These are phyloP conservation scores for Leptogaster cylindrica DNA, from an alignment of 2,888 invertebrate species.

Conservation along the genomic window DNA sequence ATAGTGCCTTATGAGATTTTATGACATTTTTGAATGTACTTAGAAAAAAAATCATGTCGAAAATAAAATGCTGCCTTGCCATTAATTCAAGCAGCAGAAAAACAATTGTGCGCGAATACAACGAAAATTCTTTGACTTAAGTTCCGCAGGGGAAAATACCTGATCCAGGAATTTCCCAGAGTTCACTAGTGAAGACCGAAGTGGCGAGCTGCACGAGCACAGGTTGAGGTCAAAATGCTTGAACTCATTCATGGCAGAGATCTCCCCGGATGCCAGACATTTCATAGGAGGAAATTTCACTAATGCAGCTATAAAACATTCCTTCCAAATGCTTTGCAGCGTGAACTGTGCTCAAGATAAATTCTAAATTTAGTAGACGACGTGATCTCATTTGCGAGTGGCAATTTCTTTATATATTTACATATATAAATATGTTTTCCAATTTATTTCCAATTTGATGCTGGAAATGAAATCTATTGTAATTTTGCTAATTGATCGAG, in stretches of 20 bases:
- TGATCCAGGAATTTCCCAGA: slow-evolving; percentile 11
- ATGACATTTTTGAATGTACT: slow-evolving; percentile 3
- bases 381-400: slow-evolving; percentile 22
- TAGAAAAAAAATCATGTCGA: too few species aligned
- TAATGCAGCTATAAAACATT: slow-evolving; percentile 20
- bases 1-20: slow-evolving; percentile 32
- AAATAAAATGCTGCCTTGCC: too few species aligned
- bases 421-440: too few species aligned
- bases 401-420: not conserved
- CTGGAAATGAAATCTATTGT: not conserved
- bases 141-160: not conserved
- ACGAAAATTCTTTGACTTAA: too few species aligned
- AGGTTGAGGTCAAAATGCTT: slow-evolving; percentile 35
- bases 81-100: too few species aligned
- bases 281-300: slow-evolving; percentile 3
- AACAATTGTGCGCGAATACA: too few species aligned
- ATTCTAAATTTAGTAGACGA: slow-evolving; percentile 32
- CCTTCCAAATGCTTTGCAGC: slow-evolving; percentile 12
- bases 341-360: not conserved
- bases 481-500: not conserved
- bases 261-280: slow-evolving; percentile 16
- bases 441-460: not conserved
- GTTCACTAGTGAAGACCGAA: not conserved
- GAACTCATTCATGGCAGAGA: slow-evolving; percentile 12
- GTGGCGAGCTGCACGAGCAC: not conserved